phyloP scores from a whole-genome alignment of 2,797 vertebrate species.

The Sparidentex hasta region DNA sequence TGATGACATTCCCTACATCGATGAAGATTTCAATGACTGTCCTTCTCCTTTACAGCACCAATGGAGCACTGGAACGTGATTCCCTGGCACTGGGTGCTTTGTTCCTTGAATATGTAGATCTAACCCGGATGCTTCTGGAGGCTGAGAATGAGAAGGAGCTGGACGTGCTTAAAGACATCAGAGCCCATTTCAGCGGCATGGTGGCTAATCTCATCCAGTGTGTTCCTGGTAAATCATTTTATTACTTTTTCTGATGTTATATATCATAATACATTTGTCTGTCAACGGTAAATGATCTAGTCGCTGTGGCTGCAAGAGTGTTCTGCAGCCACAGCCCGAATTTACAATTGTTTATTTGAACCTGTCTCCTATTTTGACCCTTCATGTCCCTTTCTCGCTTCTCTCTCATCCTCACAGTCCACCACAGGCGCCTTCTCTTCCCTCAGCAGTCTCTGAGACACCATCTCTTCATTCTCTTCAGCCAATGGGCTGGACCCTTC shows the following conservation, averaged over 20 bases:
- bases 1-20: background rate
- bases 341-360: background rate
- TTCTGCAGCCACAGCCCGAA: background rate
- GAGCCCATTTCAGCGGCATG: slow-evolving; percentile 99
- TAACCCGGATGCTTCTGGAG: slow-evolving; percentile 98
- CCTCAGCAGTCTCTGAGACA: slow-evolving; percentile 98
- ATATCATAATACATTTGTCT: background rate
- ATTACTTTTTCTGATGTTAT: background rate
- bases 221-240: slow-evolving; percentile 91
- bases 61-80: slow-evolving; percentile 96
- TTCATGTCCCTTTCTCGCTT: slow-evolving; percentile 6
- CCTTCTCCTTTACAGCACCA: slow-evolving; percentile 86
- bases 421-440: slow-evolving; percentile 98
- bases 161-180: slow-evolving; percentile 98
- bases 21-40: background rate
- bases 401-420: slow-evolving; percentile 85
- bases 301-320: background rate
- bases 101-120: slow-evolving; percentile 97
- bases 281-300: background rate
- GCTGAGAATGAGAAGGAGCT: slow-evolving; percentile 99
- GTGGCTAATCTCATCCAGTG: slow-evolving; percentile 99
- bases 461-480: slow-evolving; percentile 98
- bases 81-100: slow-evolving; percentile 95
- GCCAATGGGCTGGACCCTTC: slow-evolving; percentile 99
- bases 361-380: slow-evolving; percentile 9